phyloP scores from a whole-genome alignment of 2,113 vertebrate species.

The Thunnus maccoyii region DNA sequence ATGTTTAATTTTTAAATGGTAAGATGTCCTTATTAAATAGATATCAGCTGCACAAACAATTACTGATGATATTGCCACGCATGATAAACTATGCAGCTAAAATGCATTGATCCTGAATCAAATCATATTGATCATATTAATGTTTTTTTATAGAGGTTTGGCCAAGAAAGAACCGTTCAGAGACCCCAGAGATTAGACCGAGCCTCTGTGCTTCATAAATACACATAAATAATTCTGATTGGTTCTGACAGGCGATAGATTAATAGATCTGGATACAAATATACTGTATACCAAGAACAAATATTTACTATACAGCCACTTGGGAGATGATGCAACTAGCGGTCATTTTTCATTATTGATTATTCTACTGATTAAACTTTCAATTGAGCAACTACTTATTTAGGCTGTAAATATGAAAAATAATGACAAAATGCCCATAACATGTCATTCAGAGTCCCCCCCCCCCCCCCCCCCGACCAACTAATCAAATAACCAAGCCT shows the following conservation, averaged over 20 bases:
- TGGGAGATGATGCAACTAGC: not conserved
- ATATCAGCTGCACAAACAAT: conserved; percentile 15
- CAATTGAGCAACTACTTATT: not conserved
- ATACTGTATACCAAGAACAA: not conserved
- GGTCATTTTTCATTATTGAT: conserved; percentile 25
- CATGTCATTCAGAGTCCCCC: not conserved
- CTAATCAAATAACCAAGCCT: too few relatives aligned
- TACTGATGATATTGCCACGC: conserved; percentile 4
- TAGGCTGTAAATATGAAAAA: not conserved
- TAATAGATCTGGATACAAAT: conserved; percentile 4
- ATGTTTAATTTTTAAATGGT: too few relatives aligned
- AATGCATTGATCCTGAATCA: conserved; percentile 36
- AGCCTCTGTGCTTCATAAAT: conserved; percentile 24
- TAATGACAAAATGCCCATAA: not conserved
- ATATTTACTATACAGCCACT: not conserved
- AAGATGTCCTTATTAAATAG: too few relatives aligned
- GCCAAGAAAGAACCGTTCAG: conserved; percentile 8
- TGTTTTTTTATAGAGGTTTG: conserved; percentile 3
- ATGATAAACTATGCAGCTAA: conserved; percentile 52
- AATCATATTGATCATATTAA: conserved; percentile 39
- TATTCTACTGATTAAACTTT: conserved; percentile 17
- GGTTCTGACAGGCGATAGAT: conserved; percentile 20
- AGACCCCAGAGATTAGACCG: conserved; percentile 39
- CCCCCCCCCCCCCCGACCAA: too few relatives aligned
- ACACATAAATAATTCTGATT: conserved; percentile 35